phyloP scores from a whole-genome alignment of 2,797 vertebrate genomes.

The Hafferia zeledoni region DNA sequence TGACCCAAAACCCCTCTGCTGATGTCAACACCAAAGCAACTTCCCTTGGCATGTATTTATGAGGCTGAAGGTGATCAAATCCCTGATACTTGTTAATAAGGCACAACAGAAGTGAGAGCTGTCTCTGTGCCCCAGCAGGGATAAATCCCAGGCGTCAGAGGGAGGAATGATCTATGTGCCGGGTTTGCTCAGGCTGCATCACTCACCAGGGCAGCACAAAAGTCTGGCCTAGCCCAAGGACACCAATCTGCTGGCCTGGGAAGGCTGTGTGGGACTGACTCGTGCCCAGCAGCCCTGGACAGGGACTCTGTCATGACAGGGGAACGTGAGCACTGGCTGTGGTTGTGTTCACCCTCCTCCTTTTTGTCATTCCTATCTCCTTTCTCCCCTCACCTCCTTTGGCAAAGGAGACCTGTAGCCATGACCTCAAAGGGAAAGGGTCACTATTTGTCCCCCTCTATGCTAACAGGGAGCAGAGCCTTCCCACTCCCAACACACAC shows the following conservation, averaged over 20 bases:
- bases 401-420: neutral
- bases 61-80: neutral
- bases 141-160: neutral
- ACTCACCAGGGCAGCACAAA: neutral
- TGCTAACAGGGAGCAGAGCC: neutral
- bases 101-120: neutral
- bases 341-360: neutral
- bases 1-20: neutral
- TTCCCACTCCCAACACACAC: rapidly evolving
- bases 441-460: rapidly evolving
- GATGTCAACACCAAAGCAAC: rapidly evolving
- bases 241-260: neutral
- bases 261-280: neutral
- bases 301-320: neutral
- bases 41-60: neutral
- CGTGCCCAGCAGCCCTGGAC: neutral
- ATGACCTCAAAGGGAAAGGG: neutral
- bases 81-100: neutral
- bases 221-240: neutral
- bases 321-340: rapidly evolving
- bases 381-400: neutral
- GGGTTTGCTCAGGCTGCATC: neutral
- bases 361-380: too few relatives aligned
- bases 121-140: rapidly evolving
- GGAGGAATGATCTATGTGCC: neutral